Conservation (phyloP, 2,797 vertebrate species). For the Xenentodon cancila region DNA sequence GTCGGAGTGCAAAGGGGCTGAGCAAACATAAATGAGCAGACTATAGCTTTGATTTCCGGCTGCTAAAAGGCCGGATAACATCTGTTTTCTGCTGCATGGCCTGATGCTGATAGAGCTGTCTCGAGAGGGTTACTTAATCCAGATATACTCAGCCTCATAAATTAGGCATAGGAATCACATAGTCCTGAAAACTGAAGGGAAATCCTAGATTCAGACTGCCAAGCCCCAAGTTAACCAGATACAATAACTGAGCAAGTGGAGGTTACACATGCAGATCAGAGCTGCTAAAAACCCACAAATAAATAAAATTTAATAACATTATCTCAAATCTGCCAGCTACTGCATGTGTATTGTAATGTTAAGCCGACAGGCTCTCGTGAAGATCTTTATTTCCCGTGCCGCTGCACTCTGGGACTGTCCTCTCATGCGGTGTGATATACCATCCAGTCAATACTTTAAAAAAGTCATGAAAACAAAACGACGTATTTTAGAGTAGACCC, state of each 20-base stretch:
- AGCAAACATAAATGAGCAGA: too few relatives aligned
- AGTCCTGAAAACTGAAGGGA: slow-evolving; percentile 31
- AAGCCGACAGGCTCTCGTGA: slow-evolving; percentile 44
- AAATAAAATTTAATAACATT: too few relatives aligned
- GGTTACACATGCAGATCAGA: slow-evolving; percentile 37
- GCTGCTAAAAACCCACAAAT: slow-evolving; percentile 33
- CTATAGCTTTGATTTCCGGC: slow-evolving; percentile 5
- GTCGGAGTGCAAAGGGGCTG: slow-evolving; percentile 18
- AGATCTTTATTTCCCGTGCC: slow-evolving; percentile 50
- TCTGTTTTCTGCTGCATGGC: slow-evolving; percentile 11
- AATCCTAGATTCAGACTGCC: slow-evolving; percentile 44
- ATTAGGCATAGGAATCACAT: slow-evolving; percentile 24
- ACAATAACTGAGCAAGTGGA: slow-evolving; percentile 37
- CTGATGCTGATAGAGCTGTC: slow-evolving; percentile 16
- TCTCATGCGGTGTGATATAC: slow-evolving; percentile 55
- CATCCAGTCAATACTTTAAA: slow-evolving; percentile 46
- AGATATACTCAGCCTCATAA: slow-evolving; percentile 19
- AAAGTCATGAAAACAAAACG: slow-evolving; percentile 50
- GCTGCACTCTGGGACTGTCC: slow-evolving; percentile 29
- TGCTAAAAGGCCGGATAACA: slow-evolving; percentile 13
- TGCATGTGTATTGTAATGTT: slow-evolving; percentile 41
- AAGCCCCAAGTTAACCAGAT: slow-evolving; percentile 41
- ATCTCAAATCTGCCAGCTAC: slow-evolving; percentile 23
- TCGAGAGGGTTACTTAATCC: slow-evolving; percentile 29
- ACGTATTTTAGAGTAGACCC: slow-evolving; percentile 52